Base-by-base conservation (phyloP, 1,140 invertebrate species). In the Linepithema humile region DNA sequence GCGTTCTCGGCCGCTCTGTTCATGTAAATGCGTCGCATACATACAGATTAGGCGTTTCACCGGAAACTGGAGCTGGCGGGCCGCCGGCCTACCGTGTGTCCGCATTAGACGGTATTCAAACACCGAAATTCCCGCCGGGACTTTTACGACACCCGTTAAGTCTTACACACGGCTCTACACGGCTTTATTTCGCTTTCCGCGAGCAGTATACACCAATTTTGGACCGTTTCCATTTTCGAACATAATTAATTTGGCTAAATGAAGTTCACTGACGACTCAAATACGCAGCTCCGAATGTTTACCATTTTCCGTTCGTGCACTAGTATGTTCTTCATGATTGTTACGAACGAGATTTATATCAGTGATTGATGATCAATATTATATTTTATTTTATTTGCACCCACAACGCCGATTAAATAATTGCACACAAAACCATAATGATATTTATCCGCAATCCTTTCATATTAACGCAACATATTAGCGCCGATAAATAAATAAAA, bases 11-110 rank as follows among this genome's bases (percentile, higher is more conserved):
- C 48, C 75, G 48, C 35, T 60, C 40, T 78, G 72, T 78, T 83
- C 82, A 75, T 83, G 73, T 75, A 83, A 83, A 83, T 83, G 72
- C 73, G 73, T 78, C 74, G 82, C 82, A 78, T 83, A 74, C 85
- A 69, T 80, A 60, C 78, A 38, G 67, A 84, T 87, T 87, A 80
- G 59, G 73, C 83, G 53, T 73, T 55, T 45, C 82, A 26, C 20
- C 45, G 75, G 64, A 80, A 80, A 80, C 64, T 40, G 45, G 43
- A 65, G 20, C 38, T 5, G n/a, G 38, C 7, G 29, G 29, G 35
- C 50, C 75, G 38, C 7, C 43, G 29, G 35, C 50, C 75, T 70
- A 53, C 32, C 59, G 35, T 40, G 50, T 29, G 32, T 38, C 43
- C 64, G 23, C 65, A 12, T 17, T 9, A 17, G 60, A 6, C 1